Conservation (phyloP, 2,888 invertebrate genomes). For the Tanytarsus gracilentus region DNA sequence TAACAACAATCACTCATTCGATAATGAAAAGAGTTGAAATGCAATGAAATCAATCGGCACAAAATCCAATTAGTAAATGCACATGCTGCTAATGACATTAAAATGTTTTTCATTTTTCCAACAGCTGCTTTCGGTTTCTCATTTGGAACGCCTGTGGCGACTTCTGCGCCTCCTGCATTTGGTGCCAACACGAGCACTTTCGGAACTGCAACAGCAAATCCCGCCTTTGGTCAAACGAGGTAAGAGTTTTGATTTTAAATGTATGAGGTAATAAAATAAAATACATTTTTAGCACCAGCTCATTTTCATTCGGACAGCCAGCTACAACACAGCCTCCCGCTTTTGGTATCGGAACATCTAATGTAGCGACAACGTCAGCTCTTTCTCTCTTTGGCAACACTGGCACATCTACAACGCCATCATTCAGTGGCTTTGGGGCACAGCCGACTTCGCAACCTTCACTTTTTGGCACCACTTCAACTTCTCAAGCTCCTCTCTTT, state of each 20-base stretch:
- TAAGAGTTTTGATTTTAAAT: neutral
- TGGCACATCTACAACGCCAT: slow-evolving; percentile 4
- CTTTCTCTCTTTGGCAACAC: no score
- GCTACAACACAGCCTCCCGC: no score
- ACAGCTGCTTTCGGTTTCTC: slow-evolving; percentile 21
- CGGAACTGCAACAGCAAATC: slow-evolving; percentile 33
- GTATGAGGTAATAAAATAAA: neutral
- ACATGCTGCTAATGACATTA: neutral
- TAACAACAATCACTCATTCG: no score
- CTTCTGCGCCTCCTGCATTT: slow-evolving; percentile 34
- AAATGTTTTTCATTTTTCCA: neutral
- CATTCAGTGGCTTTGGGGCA: neutral
- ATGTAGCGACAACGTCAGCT: no score
- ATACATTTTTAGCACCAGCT: neutral
- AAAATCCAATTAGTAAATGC: neutral
- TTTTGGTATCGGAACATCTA: no score
- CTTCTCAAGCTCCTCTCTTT: slow-evolving; percentile 32
- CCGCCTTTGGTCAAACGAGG: slow-evolving; percentile 33
- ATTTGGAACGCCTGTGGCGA: slow-evolving; percentile 33
- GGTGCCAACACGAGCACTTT: slow-evolving; percentile 35
- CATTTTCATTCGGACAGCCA: neutral
- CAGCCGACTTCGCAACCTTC: neutral
- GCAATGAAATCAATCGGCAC: no score
- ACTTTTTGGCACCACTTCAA: neutral
- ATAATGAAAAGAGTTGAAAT: no score